Evolutionary conservation across 1,140 invertebrate species (phyloP).

Genomic region (Lethocerus indicus): DNA sequence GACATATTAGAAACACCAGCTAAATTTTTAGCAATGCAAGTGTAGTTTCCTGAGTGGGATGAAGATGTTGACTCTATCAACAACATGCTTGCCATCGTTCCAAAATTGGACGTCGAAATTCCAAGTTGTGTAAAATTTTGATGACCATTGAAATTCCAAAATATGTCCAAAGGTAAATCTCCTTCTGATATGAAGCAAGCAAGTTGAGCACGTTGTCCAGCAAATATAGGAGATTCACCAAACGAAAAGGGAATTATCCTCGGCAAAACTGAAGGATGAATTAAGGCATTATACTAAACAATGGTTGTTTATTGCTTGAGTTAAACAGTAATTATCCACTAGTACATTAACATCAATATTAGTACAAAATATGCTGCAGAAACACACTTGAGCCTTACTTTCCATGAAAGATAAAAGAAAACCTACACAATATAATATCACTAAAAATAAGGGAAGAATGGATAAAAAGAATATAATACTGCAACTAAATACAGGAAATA

Average conservation of each 20-base stretch:
- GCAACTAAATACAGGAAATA: neutral
- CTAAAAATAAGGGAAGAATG: neutral
- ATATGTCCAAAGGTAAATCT: constrained; percentile 46
- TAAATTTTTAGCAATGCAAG: constrained; percentile 43
- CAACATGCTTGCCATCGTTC: no score
- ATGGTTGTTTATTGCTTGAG: neutral
- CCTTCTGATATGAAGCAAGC: constrained; percentile 50
- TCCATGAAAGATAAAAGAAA: neutral
- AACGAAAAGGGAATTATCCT: constrained; percentile 33
- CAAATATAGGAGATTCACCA: constrained; percentile 25
- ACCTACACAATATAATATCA: neutral
- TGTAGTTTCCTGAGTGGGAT: constrained; percentile 36
- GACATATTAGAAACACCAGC: no score
- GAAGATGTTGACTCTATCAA: neutral
- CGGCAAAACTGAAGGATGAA: constrained; percentile 24
- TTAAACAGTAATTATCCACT: neutral
- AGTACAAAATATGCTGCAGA: no score
- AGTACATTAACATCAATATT: no score
- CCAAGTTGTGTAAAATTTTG: no score
- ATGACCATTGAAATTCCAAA: constrained; percentile 36
- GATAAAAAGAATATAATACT: neutral
- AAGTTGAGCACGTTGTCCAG: constrained; percentile 47
- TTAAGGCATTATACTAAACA: neutral
- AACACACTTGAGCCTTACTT: neutral
- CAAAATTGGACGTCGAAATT: no score